Evolutionary conservation across 2,888 invertebrate genomes (phyloP).

Genomic region (Lycocerus yunnanus): DNA sequence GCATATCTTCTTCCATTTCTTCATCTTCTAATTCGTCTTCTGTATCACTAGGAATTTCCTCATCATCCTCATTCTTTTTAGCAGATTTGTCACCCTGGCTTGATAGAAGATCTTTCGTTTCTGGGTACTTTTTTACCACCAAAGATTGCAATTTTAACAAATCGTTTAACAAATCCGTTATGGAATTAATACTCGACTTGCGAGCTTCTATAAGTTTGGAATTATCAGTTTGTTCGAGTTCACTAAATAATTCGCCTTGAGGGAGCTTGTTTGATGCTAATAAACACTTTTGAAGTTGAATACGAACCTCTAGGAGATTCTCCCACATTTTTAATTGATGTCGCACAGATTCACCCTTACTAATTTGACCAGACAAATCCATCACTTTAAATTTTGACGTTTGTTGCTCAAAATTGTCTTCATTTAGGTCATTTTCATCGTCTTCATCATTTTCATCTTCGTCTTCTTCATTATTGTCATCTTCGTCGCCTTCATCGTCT

Average conservation of each 20-base stretch:
- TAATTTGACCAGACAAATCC: constrained; percentile 62
- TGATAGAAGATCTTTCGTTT: constrained; percentile 62
- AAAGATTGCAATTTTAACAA: constrained; percentile 64
- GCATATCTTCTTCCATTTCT: constrained; percentile 43
- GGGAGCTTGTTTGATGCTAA: constrained; percentile 80
- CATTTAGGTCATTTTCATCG: constrained; percentile 38
- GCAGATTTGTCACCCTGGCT: background rate
- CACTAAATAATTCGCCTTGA: constrained; percentile 60
- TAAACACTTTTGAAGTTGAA: constrained; percentile 83
- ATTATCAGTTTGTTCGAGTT: constrained; percentile 53
- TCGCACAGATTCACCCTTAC: constrained; percentile 70
- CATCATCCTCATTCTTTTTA: constrained; percentile 48
- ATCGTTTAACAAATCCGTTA: constrained; percentile 68
- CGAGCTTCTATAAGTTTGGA: constrained; percentile 60
- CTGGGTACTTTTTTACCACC: constrained; percentile 67
- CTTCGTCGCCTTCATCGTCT: constrained; percentile 15
- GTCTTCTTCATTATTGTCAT: constrained; percentile 18
- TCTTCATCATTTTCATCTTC: constrained; percentile 29
- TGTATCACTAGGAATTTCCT: constrained; percentile 70
- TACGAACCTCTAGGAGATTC: constrained; percentile 80
- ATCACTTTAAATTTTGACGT: constrained; percentile 56
- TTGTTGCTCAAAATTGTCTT: constrained; percentile 58
- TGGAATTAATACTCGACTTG: constrained; percentile 59
- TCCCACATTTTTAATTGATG: constrained; percentile 83
- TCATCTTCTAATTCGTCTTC: constrained; percentile 56